phyloP scores from a whole-genome alignment of 2,797 vertebrate species.

The Eleutherodactylus coqui region DNA sequence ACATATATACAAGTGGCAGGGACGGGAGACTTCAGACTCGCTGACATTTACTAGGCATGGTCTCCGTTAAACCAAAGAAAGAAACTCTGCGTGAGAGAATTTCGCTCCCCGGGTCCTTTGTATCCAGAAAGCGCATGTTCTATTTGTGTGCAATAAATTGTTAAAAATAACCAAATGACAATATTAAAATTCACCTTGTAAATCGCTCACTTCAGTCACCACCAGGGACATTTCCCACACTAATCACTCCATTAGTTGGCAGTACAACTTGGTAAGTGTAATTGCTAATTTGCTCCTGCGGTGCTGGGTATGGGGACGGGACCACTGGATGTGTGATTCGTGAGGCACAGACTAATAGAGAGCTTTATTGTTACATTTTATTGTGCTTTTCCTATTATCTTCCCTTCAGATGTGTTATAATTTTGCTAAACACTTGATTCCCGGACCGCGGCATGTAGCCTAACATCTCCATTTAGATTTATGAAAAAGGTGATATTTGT shows the following conservation, averaged over 20 bases:
- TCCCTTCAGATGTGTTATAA: background rate
- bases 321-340: constrained; percentile 4
- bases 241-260: constrained; percentile 39
- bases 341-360: background rate
- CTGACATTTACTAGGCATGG: constrained; percentile 24
- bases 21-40: background rate
- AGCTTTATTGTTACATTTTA: constrained; percentile 31
- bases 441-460: background rate
- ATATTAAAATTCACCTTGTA: background rate
- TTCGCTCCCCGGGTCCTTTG: background rate
- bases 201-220: background rate
- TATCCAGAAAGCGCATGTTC: background rate
- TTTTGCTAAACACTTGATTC: background rate
- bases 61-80: constrained; percentile 17
- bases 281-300: constrained; percentile 17
- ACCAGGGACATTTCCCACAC: background rate
- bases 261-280: constrained; percentile 9
- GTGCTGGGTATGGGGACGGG: constrained; percentile 21
- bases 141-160: background rate
- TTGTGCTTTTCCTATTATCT: background rate
- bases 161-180: background rate
- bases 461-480: background rate
- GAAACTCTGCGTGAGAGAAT: background rate
- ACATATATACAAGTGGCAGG: background rate
- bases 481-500: background rate